Evolutionary conservation across 2,797 vertebrate species (phyloP).

Genomic region (Fistularia tabacaria): DNA sequence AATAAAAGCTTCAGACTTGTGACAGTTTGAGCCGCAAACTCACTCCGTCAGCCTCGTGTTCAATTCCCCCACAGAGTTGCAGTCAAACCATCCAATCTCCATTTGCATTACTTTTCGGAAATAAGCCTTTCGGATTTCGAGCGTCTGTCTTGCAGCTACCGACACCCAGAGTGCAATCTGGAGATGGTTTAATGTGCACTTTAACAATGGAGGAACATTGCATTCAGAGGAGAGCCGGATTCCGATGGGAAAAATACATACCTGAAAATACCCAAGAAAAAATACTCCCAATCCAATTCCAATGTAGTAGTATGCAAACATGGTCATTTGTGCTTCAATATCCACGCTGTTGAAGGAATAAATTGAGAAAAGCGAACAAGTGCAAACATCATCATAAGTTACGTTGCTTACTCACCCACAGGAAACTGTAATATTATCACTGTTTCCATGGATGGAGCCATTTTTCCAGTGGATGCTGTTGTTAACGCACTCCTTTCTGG

Average conservation of each 20-base stretch:
- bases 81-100: constrained; percentile 85
- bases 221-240: not conserved
- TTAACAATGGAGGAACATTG: not conserved
- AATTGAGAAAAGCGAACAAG: constrained; percentile 6
- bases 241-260: constrained; percentile 31
- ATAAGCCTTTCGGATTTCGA: constrained; percentile 73
- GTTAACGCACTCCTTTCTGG: constrained; percentile 82
- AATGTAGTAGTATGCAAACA: constrained; percentile 79
- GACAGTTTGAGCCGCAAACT: constrained; percentile 22
- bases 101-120: constrained; percentile 82
- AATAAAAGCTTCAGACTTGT: not conserved
- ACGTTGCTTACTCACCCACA: constrained; percentile 74
- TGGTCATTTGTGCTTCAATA: constrained; percentile 75
- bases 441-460: constrained; percentile 63
- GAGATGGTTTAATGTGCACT: not conserved
- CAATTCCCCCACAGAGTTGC: constrained; percentile 79
- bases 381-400: not conserved
- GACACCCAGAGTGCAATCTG: constrained; percentile 79
- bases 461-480: constrained; percentile 84
- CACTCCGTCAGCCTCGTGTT: constrained; percentile 84
- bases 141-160: constrained; percentile 74
- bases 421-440: constrained; percentile 53
- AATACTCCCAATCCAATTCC: constrained; percentile 73
- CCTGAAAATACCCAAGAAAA: constrained; percentile 77
- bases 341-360: constrained; percentile 64